phyloP scores from a whole-genome alignment of 2,888 invertebrate species.

The Lampropteryx suffumata region DNA sequence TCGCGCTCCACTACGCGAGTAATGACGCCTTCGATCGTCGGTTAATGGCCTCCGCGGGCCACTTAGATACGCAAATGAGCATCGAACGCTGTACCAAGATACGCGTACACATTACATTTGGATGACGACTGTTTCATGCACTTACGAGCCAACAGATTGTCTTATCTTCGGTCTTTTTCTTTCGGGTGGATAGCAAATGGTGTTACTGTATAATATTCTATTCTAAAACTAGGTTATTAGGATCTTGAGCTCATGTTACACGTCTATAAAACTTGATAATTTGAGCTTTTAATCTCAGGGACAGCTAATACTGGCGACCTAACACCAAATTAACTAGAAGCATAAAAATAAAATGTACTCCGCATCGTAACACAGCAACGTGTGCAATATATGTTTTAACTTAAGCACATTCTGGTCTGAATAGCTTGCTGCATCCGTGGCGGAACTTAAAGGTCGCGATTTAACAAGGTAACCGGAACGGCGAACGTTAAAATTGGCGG shows the following conservation, averaged over 20 bases:
- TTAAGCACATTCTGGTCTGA: conserved; percentile 32
- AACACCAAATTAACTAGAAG: conserved; percentile 13
- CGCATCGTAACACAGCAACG: conserved; percentile 13
- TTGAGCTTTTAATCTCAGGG: neutral
- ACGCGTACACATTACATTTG: conserved; percentile 51
- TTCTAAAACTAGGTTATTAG: too few relatives aligned
- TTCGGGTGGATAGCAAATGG: neutral
- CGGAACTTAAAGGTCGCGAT: conserved; percentile 40
- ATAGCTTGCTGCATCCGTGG: conserved; percentile 32
- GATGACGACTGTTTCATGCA: conserved; percentile 40
- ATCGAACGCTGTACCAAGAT: conserved; percentile 60
- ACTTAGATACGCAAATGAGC: conserved; percentile 83
- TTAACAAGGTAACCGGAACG: conserved; percentile 51
- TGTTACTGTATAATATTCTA: too few relatives aligned
- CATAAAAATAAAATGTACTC: conserved; percentile 27
- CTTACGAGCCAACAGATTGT: conserved; percentile 7
- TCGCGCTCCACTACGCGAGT: conserved; percentile 73
- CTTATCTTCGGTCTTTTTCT: conserved; percentile 3
- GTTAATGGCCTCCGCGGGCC: conserved; percentile 79
- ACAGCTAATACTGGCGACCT: neutral
- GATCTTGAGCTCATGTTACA: too few relatives aligned
- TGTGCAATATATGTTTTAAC: conserved; percentile 29
- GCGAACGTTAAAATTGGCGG: conserved; percentile 44
- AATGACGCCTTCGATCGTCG: conserved; percentile 78
- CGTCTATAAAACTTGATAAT: too few relatives aligned